A percentile compares a stretch with the other conserved stretches of the same genome.
phyloP scores from a whole-genome alignment of 2,797 vertebrate species.

The Acropternis orthonyx region DNA sequence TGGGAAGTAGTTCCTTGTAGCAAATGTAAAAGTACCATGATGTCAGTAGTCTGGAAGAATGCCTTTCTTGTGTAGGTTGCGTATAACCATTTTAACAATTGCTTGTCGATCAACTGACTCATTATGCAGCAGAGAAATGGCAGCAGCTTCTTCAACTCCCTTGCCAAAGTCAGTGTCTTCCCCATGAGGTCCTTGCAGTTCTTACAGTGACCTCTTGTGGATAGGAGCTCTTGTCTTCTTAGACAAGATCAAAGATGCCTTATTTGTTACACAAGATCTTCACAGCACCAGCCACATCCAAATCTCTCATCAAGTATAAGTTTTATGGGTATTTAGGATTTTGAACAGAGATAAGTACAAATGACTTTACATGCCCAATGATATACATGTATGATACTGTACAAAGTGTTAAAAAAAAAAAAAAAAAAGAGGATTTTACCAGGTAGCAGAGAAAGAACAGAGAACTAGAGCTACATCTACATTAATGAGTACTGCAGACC shows the following conservation, averaged over 20 bases:
- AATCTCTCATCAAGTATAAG: neutral
- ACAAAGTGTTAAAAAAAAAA: neutral
- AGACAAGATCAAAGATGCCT: neutral
- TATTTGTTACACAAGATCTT: neutral
- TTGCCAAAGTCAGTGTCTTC: neutral
- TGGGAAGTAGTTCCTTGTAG: slow-evolving; percentile 26
- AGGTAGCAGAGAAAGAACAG: neutral
- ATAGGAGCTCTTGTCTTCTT: neutral
- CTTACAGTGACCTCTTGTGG: slow-evolving; percentile 32
- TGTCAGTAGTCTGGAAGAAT: slow-evolving; percentile 13
- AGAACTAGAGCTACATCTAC: neutral
- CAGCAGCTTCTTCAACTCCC: neutral
- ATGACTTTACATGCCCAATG: neutral
- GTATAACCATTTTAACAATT: neutral
- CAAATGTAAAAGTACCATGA: neutral
- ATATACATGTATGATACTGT: neutral
- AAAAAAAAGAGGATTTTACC: neutral
- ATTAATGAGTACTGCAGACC: neutral
- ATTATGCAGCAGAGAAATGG: neutral
- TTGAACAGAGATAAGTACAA: neutral
- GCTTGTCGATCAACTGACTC: neutral
- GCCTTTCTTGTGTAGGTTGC: neutral
- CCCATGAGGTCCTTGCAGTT: neutral
- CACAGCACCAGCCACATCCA: neutral
- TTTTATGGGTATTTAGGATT: neutral